These are phyloP conservation scores for Diabrotica undecimpunctata DNA, from an alignment of 1,140 invertebrate genomes.

Conservation along the genomic window DNA sequence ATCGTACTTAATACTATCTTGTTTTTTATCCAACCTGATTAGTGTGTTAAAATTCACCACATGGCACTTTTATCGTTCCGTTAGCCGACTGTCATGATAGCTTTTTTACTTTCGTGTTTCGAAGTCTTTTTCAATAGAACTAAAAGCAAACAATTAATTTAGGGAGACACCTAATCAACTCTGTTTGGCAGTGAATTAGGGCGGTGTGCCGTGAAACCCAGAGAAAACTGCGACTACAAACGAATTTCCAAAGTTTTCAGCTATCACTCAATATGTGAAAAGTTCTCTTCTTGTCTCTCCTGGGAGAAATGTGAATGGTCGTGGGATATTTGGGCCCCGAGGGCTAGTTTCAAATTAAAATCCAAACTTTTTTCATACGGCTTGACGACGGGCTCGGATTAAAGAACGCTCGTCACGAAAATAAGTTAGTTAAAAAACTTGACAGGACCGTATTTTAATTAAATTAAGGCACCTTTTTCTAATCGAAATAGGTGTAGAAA, in stretches of 20 bases:
- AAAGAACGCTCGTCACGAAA: conserved; percentile 1
- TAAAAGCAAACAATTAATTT: conserved; percentile 1
- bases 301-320: background rate
- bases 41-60: too few species aligned
- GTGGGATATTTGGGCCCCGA: background rate
- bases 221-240: background rate
- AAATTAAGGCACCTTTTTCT: too few species aligned
- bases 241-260: conserved; percentile 1
- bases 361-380: conserved; percentile 2
- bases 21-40: too few species aligned
- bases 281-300: background rate
- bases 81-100: too few species aligned
- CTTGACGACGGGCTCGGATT: background rate
- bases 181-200: background rate
- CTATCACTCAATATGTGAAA: background rate
- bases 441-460: too few species aligned
- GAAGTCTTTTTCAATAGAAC: conserved; percentile 2
- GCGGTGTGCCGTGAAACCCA: background rate
- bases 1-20: too few species aligned
- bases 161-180: conserved; percentile 2
- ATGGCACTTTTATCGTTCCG: too few species aligned
- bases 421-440: background rate
- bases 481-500: too few species aligned
- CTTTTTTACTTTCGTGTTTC: background rate
- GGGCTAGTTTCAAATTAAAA: background rate